phyloP scores from a whole-genome alignment of 2,797 vertebrate genomes.

The Acanthis flammea region DNA sequence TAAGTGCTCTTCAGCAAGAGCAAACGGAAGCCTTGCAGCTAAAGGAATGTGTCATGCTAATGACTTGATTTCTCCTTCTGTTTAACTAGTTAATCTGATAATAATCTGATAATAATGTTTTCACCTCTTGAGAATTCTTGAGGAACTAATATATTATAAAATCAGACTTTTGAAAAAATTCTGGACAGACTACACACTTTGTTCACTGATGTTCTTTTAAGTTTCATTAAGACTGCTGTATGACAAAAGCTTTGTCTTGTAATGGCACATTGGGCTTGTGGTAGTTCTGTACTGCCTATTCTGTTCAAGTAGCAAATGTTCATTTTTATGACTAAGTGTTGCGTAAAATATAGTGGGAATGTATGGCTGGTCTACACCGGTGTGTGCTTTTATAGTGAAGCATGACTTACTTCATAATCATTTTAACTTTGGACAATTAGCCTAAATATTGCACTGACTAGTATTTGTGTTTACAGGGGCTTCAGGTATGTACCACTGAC shows the following conservation, averaged over 20 bases:
- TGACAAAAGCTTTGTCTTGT: neutral
- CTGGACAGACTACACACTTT: neutral
- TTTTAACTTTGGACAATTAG: neutral
- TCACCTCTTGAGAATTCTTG: neutral
- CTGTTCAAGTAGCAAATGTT: neutral
- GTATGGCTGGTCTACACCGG: fast-evolving
- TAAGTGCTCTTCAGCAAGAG: neutral
- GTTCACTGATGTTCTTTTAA: neutral
- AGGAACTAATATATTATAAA: neutral
- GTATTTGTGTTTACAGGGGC: neutral
- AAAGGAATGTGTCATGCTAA: fast-evolving
- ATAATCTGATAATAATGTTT: neutral
- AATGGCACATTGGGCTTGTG: neutral
- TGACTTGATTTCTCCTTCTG: neutral
- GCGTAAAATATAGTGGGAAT: neutral
- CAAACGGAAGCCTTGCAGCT: neutral
- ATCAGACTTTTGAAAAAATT: neutral
- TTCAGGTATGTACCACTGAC: neutral
- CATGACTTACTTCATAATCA: neutral
- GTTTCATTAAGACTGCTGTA: neutral
- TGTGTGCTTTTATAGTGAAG: neutral
- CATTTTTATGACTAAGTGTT: neutral
- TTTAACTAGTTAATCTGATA: neutral
- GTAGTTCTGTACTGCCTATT: neutral
- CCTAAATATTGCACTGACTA: neutral